These are phyloP conservation scores for Mylabris sibirica DNA, from an alignment of 2,888 invertebrate genomes.

Conservation along the genomic window DNA sequence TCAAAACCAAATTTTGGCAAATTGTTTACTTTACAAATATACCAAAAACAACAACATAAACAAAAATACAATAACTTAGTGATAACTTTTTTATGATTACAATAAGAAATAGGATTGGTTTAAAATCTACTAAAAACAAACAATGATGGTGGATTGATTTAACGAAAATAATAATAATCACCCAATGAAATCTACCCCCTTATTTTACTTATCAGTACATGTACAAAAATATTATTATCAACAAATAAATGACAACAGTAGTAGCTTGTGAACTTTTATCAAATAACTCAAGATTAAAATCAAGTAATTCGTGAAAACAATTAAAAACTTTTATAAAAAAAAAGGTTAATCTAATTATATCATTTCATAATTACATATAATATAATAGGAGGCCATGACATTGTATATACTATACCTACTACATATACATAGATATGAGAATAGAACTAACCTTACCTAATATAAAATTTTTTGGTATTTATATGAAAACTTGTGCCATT, in stretches of 20 bases:
- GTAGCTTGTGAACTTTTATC: too few species aligned
- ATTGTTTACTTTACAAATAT: background rate
- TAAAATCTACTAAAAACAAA: too few species aligned
- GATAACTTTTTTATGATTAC: background rate
- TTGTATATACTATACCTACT: constrained; percentile 11
- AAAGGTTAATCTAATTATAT: background rate
- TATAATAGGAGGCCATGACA: constrained; percentile 34
- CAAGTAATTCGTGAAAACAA: background rate
- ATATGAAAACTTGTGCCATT: background rate
- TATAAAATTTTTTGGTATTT: background rate
- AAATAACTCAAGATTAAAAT: too few species aligned
- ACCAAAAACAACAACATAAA: background rate
- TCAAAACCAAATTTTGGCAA: background rate
- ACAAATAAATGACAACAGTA: too few species aligned
- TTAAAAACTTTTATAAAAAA: background rate
- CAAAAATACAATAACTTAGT: background rate
- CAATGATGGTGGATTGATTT: background rate
- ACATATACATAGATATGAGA: too few species aligned
- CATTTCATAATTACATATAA: background rate
- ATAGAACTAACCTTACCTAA: constrained; percentile 34
- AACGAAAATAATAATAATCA: background rate
- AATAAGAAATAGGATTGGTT: background rate
- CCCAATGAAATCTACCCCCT: too few species aligned
- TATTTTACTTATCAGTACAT: too few species aligned
- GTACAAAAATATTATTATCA: too few species aligned